A percentile compares a stretch with the other conserved stretches of the same genome.
phyloP scores from a whole-genome alignment of 2,888 invertebrate genomes.

The Perithous albicinctus region DNA sequence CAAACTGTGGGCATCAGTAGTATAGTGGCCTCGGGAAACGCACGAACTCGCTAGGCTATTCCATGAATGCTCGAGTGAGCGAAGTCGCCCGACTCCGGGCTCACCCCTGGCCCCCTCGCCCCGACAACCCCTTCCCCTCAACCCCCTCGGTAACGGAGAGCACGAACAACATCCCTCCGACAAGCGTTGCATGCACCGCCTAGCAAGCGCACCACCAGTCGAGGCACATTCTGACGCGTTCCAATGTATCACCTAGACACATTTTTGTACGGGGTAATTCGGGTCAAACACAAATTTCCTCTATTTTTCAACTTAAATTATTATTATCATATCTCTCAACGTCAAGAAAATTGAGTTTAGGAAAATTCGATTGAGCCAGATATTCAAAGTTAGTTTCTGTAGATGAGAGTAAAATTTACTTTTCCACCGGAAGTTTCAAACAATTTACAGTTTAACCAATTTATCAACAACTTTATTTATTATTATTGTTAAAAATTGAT shows the following conservation, averaged over 20 bases:
- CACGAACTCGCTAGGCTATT: slow-evolving; percentile 76
- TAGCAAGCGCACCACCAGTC: slow-evolving; percentile 34
- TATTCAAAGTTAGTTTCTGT: too few relatives aligned
- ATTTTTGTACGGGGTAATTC: slow-evolving; percentile 12
- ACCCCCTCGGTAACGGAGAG: slow-evolving; percentile 39
- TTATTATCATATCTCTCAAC: background rate
- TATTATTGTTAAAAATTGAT: too few relatives aligned
- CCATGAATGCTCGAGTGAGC: slow-evolving; percentile 77
- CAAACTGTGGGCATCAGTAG: slow-evolving; percentile 75
- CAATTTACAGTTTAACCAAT: too few relatives aligned
- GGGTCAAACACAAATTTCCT: background rate
- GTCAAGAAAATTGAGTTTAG: too few relatives aligned
- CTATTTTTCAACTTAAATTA: too few relatives aligned
- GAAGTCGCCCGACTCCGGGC: slow-evolving; percentile 57
- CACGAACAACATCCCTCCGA: slow-evolving; percentile 55
- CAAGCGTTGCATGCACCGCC: slow-evolving; percentile 15
- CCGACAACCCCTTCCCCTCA: too few relatives aligned
- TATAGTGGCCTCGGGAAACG: slow-evolving; percentile 70
- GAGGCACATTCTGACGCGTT: slow-evolving; percentile 76
- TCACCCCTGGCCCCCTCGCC: slow-evolving; percentile 41
- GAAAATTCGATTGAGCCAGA: too few relatives aligned
- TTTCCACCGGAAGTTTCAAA: too few relatives aligned
- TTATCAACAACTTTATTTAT: too few relatives aligned
- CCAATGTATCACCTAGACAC: slow-evolving; percentile 71
- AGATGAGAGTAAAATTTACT: too few relatives aligned